A percentile compares a stretch with the other conserved stretches of the same genome.
Evolutionary conservation across 2,888 invertebrate species (phyloP).

Genomic region (Maniola hyperantus): DNA sequence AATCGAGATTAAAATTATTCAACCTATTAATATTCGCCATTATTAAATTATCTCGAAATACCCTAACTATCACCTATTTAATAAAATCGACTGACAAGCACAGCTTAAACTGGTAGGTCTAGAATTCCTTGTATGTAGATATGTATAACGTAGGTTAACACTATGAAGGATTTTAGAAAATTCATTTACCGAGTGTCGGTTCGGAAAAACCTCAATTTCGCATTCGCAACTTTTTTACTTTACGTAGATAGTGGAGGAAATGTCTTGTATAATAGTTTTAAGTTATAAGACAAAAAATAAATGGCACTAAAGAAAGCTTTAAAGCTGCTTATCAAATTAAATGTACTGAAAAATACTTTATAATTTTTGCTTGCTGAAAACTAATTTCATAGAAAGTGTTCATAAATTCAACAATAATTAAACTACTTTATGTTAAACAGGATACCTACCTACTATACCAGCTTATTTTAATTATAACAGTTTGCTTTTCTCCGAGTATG

Average conservation of each 20-base stretch:
- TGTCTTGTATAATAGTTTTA: too few relatives aligned
- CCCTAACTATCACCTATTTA: neutral
- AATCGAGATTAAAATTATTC: neutral
- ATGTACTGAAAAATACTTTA: neutral
- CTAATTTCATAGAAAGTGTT: constrained; percentile 6
- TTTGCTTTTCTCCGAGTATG: neutral
- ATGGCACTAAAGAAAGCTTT: neutral
- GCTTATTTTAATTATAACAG: constrained; percentile 6
- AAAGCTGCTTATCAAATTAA: neutral
- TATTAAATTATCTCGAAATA: neutral
- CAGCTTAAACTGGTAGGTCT: too few relatives aligned
- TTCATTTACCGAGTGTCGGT: too few relatives aligned
- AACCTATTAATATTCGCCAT: neutral
- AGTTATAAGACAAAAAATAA: too few relatives aligned
- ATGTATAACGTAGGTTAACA: too few relatives aligned
- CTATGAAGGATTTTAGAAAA: too few relatives aligned
- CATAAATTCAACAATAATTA: neutral
- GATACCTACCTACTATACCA: neutral
- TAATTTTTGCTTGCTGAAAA: constrained; percentile 3
- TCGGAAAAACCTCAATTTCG: too few relatives aligned
- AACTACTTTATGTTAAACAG: neutral
- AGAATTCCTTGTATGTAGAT: too few relatives aligned
- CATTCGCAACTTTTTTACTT: too few relatives aligned
- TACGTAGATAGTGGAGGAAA: too few relatives aligned
- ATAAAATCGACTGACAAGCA: too few relatives aligned